These are phyloP conservation scores for Hoplias malabaricus DNA, from an alignment of 2,113 vertebrate species.

Conservation along the genomic window DNA sequence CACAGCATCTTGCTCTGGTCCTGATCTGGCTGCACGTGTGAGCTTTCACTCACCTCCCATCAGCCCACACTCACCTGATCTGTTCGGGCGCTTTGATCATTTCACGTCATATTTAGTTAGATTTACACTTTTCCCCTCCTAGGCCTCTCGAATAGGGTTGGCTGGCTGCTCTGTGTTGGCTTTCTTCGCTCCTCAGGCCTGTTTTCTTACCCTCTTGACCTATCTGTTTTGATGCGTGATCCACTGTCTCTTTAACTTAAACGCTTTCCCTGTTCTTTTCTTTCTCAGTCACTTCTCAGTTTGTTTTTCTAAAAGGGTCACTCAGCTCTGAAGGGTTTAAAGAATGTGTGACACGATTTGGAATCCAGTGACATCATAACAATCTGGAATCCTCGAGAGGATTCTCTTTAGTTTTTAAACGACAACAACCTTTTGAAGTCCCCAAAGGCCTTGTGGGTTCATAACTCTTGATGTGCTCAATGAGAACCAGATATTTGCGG, in stretches of 20 bases:
- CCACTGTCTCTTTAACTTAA: constrained; percentile 20
- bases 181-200: constrained; percentile 4
- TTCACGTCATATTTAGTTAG: constrained; percentile 25
- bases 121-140: constrained; percentile 26
- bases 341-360: constrained; percentile 26
- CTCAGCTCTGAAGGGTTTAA: constrained; percentile 11
- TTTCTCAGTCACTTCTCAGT: background rate
- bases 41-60: constrained; percentile 15
- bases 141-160: constrained; percentile 11
- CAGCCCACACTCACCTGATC: constrained; percentile 2
- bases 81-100: constrained; percentile 28
- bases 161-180: background rate
- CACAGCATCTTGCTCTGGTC: background rate
- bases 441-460: constrained; percentile 38
- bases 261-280: background rate
- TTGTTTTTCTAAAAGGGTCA: constrained; percentile 35
- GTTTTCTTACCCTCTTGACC: constrained; percentile 26
- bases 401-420: constrained; percentile 22
- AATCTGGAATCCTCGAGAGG: constrained; percentile 45
- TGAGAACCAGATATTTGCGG: constrained; percentile 32
- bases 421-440: constrained; percentile 48
- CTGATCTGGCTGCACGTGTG: constrained; percentile 15
- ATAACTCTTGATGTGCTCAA: constrained; percentile 27
- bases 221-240: constrained; percentile 25
- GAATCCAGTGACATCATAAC: constrained; percentile 54